A percentile compares a stretch with the other conserved stretches of the same genome.
These are phyloP conservation scores for Thereva unica DNA, from an alignment of 2,888 invertebrate species.

Conservation along the genomic window DNA sequence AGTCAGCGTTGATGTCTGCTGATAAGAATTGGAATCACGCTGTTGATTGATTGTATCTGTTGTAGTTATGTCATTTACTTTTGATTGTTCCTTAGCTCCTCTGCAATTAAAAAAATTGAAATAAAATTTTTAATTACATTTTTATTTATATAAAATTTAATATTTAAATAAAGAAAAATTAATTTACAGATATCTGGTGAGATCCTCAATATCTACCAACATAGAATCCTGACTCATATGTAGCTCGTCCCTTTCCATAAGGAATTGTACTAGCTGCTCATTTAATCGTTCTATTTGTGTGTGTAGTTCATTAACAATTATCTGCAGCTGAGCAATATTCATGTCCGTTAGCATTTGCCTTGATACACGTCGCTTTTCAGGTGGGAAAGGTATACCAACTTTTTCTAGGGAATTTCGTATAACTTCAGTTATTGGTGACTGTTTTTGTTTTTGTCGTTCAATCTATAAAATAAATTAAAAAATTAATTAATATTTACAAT, in stretches of 20 bases:
- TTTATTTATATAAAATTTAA: not conserved
- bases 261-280: constrained; percentile 83
- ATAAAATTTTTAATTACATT: not conserved
- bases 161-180: constrained; percentile 1
- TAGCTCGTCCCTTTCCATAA: constrained; percentile 91
- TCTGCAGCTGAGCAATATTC: constrained; percentile 89
- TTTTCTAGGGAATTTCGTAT: constrained; percentile 78
- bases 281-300: constrained; percentile 92
- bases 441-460: constrained; percentile 70
- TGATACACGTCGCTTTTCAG: constrained; percentile 80
- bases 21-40: not conserved
- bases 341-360: constrained; percentile 87
- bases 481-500: not conserved
- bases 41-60: no score
- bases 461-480: constrained; percentile 53
- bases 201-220: constrained; percentile 95
- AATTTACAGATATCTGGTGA: constrained; percentile 85
- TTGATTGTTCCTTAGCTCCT: constrained; percentile 61
- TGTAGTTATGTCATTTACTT: constrained; percentile 41
- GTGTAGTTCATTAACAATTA: constrained; percentile 92
- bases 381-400: constrained; percentile 81
- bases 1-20: constrained; percentile 4
- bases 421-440: constrained; percentile 85
- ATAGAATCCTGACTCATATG: constrained; percentile 98
- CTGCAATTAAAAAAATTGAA: constrained; percentile 47